Evolutionary conservation across 2,797 vertebrate genomes (phyloP), one percentile per base, ranked within the genome.

Genomic region (Girardinus metallicus): DNA sequence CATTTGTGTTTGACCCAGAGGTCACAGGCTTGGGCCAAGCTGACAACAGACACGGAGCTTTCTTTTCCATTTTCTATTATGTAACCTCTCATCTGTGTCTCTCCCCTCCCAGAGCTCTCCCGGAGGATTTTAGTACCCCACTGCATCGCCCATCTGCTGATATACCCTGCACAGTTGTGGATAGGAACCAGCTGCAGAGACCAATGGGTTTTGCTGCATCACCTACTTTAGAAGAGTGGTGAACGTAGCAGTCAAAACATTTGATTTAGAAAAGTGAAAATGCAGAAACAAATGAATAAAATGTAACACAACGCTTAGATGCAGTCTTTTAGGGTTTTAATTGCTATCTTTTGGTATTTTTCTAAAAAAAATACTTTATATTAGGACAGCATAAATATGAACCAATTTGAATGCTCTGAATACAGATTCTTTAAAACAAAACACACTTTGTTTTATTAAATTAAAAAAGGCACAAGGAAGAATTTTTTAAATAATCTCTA

Each of bases 41-140:
- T 12, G 21, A 68, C 36, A 26, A 41, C 34, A 68, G 64, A 41
- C 36, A 41, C 36, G 5, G 3, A 68, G 64, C 36, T 68, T 68
- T 41, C 36, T 41, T 68, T 68, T 68, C 64, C 64, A 68, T 68
- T 26, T 80, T 79, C 66, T 41, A 51, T 89, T 88, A 89, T 73
- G 73, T 85, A 89, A 89, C 70, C 79, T 74, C 60, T 85, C 83
- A 90, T 86, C 80, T 87, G 79, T 81, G 87, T 77, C 55, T 74
- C 36, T 64, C 31, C 16, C 60, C 7, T 64, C 29, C 31, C 16
- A 1, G 70, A 88, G 51, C 76, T 78, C 66, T 83, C 85, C 55
- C 79, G 44, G 75, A 75, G 83, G 84, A 84, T 81, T 88, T 41
- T 41, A 68, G 64, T 23, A 41, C 36, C 64, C 64, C 34, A 34